phyloP scores from a whole-genome alignment of 2,113 vertebrate species.

The Gyps fulvus region DNA sequence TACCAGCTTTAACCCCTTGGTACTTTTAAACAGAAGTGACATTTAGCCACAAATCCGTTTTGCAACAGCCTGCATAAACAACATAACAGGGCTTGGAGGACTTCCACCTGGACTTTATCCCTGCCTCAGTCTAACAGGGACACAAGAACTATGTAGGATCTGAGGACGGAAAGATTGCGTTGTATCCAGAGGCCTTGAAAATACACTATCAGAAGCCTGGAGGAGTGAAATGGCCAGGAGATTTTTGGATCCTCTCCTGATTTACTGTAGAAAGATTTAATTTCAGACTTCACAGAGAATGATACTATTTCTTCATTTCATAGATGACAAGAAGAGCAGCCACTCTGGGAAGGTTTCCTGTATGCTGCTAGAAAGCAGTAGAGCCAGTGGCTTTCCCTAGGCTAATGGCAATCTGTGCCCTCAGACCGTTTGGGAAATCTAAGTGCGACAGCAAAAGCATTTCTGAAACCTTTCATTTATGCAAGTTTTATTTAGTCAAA shows the following conservation, averaged over 20 bases:
- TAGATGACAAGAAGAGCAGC: neutral
- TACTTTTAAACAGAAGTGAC: constrained; percentile 1
- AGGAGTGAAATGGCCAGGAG: neutral
- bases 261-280: neutral
- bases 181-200: constrained; percentile 17
- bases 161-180: neutral
- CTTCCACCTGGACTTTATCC: constrained; percentile 28
- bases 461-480: neutral
- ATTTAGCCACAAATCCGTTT: constrained; percentile 23
- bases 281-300: neutral
- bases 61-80: neutral
- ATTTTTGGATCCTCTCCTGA: neutral
- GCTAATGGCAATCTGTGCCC: neutral
- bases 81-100: neutral
- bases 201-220: neutral
- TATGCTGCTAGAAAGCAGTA: neutral
- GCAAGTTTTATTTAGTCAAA: neutral
- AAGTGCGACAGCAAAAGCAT: neutral
- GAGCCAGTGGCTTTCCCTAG: neutral
- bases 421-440: neutral
- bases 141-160: neutral
- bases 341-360: neutral
- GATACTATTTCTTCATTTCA: neutral
- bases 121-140: neutral
- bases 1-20: constrained; percentile 45